Evolutionary conservation across 2,113 vertebrate species (phyloP).

Genomic region (Puntigrus tetrazona): DNA sequence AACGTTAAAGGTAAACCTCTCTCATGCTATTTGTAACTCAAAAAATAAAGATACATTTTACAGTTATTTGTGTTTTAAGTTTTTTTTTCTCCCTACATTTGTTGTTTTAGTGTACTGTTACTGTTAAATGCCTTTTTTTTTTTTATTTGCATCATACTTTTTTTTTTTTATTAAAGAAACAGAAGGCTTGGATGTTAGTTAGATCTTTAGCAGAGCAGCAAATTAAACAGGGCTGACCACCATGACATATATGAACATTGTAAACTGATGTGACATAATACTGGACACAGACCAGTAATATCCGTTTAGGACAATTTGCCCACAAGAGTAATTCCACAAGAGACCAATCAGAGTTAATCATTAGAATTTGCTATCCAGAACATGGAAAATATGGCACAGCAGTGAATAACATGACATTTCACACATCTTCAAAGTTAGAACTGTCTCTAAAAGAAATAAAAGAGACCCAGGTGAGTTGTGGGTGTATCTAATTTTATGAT

Average conservation of each 20-base stretch:
- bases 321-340: not conserved
- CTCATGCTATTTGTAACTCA: too few species aligned
- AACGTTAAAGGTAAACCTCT: too few species aligned
- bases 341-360: constrained; percentile 4
- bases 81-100: too few species aligned
- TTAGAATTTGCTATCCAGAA: not conserved
- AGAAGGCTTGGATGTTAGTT: not conserved
- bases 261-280: not conserved
- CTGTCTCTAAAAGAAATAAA: not conserved
- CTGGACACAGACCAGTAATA: not conserved
- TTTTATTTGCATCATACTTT: not conserved
- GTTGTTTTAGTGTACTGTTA: too few species aligned
- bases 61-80: too few species aligned
- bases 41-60: too few species aligned
- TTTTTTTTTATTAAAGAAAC: not conserved
- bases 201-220: not conserved
- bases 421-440: not conserved
- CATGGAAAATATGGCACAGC: constrained; percentile 1
- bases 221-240: not conserved
- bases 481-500: not conserved
- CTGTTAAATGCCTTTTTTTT: too few species aligned
- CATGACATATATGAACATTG: not conserved
- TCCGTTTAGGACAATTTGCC: not conserved
- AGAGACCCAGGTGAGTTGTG: not conserved
- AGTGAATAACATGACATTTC: not conserved